A percentile compares a stretch with the other conserved stretches of the same genome.
These are phyloP conservation scores for Arizona elegans DNA, from an alignment of 2,113 vertebrate species.

Conservation along the genomic window DNA sequence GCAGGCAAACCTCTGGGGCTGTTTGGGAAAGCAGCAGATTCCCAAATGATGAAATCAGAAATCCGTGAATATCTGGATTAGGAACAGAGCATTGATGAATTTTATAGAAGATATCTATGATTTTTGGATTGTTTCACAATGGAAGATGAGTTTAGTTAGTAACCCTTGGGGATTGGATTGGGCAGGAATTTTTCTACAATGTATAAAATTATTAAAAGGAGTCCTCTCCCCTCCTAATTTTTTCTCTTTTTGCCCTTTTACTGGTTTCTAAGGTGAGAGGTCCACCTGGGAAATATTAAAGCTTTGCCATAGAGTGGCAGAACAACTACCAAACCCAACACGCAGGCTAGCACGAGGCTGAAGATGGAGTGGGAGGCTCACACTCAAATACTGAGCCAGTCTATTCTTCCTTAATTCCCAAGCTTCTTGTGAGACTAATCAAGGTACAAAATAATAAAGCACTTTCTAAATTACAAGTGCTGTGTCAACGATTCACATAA, in stretches of 20 bases:
- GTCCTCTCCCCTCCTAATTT: not conserved
- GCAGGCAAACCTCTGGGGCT: not conserved
- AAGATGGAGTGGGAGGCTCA: not conserved
- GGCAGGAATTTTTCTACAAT: not conserved
- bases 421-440: not conserved
- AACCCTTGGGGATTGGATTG: not conserved
- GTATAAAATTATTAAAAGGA: not conserved
- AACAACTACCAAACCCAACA: not conserved
- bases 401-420: not conserved
- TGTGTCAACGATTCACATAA: slow-evolving; percentile 20
- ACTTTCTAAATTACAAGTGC: slow-evolving; percentile 1
- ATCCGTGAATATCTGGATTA: not conserved
- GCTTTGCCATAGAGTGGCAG: not conserved
- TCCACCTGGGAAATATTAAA: not conserved
- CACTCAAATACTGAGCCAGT: not conserved
- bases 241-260: not conserved
- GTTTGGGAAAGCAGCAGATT: not conserved
- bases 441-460: slow-evolving; percentile 26
- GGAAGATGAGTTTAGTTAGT: not conserved
- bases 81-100: not conserved
- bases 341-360: not conserved
- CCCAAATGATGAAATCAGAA: not conserved
- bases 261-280: not conserved
- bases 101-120: not conserved
- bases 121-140: not conserved